Conservation (phyloP, 1,140 invertebrate species). For the Chironomus striatipennis region DNA sequence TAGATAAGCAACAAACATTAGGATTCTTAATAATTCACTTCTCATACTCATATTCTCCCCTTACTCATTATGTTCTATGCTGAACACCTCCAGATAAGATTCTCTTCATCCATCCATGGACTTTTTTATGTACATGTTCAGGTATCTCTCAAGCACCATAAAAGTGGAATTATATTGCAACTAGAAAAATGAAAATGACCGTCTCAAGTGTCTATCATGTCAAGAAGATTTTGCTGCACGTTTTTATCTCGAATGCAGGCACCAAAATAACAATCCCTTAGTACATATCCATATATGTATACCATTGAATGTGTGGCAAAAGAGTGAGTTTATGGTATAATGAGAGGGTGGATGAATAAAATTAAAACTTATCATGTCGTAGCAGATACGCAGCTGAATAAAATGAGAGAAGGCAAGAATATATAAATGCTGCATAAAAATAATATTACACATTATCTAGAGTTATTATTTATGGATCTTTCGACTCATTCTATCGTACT, state of each 20-base stretch:
- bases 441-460: conserved; percentile 13
- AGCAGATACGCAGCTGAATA: not conserved
- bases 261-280: no score
- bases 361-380: conserved; percentile 20
- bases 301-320: no score
- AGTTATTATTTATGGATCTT: conserved; percentile 11
- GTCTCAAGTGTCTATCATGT: not conserved
- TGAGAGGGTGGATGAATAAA: conserved; percentile 16
- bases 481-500: not conserved
- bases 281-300: no score
- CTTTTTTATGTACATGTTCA: not conserved
- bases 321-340: no score
- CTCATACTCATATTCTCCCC: not conserved
- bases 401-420: not conserved
- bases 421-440: conserved; percentile 20
- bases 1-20: conserved; percentile 11
- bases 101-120: not conserved
- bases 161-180: conserved; percentile 8
- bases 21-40: conserved; percentile 12
- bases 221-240: not conserved
- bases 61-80: not conserved
- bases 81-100: not conserved
- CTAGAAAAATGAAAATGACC: not conserved
- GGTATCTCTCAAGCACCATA: not conserved
- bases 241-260: not conserved